These are phyloP conservation scores for Pissodes strobi DNA, from an alignment of 1,140 invertebrate species.

Conservation along the genomic window DNA sequence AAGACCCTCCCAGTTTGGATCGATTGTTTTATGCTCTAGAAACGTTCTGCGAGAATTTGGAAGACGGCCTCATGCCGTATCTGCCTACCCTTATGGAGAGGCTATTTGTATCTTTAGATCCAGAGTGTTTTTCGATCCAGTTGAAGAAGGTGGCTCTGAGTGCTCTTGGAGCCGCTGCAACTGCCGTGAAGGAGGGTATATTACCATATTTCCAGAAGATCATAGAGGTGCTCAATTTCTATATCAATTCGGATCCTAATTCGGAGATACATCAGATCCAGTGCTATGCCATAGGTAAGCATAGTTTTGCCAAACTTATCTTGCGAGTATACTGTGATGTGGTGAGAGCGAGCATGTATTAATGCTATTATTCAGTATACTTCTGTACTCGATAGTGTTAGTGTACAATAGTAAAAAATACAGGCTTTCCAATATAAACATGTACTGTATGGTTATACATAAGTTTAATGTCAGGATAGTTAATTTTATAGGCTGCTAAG, in stretches of 20 bases:
- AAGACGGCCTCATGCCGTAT: slow-evolving; percentile 71
- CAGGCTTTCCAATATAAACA: no score
- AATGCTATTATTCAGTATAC: no score
- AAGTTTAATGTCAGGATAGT: no score
- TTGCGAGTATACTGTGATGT: not conserved
- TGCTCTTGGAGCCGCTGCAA: slow-evolving; percentile 69
- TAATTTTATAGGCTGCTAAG: no score
- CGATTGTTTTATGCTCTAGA: slow-evolving; percentile 83
- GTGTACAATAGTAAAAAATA: no score
- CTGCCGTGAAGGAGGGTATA: slow-evolving; percentile 73
- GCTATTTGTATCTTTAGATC: slow-evolving; percentile 65
- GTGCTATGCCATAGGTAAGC: slow-evolving; percentile 70
- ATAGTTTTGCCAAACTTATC: not conserved
- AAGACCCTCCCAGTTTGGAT: slow-evolving; percentile 66
- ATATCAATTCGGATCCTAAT: slow-evolving; percentile 54
- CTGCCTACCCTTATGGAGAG: slow-evolving; percentile 73
- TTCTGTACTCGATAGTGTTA: no score
- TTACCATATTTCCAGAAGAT: slow-evolving; percentile 74
- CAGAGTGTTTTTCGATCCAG: slow-evolving; percentile 60
- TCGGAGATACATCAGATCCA: slow-evolving; percentile 60
- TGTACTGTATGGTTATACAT: no score
- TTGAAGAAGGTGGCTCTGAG: slow-evolving; percentile 71
- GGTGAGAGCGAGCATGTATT: no score
- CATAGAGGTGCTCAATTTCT: slow-evolving; percentile 68
- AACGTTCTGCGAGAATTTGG: slow-evolving; percentile 79